These are phyloP conservation scores for Lamprotornis superbus DNA, from an alignment of 2,113 vertebrate genomes.

Conservation along the genomic window DNA sequence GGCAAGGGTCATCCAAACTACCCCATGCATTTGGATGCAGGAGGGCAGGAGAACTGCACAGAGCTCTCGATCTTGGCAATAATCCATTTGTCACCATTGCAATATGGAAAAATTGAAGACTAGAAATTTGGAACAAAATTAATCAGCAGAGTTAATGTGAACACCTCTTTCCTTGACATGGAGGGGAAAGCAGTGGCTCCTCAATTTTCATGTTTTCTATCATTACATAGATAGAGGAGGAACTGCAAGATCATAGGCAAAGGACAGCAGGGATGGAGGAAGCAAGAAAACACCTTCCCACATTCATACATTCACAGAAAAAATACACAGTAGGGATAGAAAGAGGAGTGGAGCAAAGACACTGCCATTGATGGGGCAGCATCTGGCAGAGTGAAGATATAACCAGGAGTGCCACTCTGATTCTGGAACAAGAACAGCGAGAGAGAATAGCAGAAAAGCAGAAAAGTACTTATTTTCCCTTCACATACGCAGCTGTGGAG, in stretches of 20 bases:
- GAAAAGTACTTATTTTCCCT: background rate
- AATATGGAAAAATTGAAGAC: background rate
- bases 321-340: background rate
- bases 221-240: background rate
- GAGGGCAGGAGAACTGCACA: background rate
- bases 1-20: background rate
- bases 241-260: background rate
- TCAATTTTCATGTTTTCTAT: background rate
- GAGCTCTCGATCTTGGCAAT: accelerated
- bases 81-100: background rate
- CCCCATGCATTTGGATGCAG: background rate
- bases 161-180: background rate
- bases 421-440: background rate
- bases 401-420: background rate
- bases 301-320: background rate
- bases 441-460: background rate
- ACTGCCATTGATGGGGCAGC: background rate
- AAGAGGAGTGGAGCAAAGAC: background rate
- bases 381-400: background rate
- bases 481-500: background rate
- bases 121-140: background rate
- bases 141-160: background rate
- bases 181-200: background rate
- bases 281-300: background rate
- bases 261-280: background rate